These are phyloP conservation scores for Hormaphis cornu DNA, from an alignment of 1,140 invertebrate genomes.

Conservation along the genomic window DNA sequence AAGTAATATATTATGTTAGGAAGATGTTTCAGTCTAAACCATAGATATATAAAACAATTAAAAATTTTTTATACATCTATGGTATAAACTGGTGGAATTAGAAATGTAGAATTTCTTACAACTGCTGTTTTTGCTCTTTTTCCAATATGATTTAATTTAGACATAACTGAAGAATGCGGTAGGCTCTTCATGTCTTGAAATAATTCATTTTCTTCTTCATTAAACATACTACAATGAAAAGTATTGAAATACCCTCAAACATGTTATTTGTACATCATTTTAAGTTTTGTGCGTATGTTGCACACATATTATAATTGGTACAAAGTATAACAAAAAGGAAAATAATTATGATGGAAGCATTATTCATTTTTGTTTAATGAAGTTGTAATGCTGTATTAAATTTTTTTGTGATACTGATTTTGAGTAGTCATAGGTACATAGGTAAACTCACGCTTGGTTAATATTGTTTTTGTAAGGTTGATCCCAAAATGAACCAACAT, in stretches of 20 bases:
- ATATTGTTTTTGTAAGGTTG: conserved; percentile 58
- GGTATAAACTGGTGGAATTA: too few relatives aligned
- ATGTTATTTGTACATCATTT: too few relatives aligned
- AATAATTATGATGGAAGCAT: too few relatives aligned
- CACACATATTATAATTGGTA: too few relatives aligned
- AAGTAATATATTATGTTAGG: neutral
- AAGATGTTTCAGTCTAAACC: neutral
- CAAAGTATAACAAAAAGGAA: too few relatives aligned
- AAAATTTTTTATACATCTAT: too few relatives aligned
- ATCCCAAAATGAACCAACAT: conserved; percentile 74
- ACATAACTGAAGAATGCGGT: conserved; percentile 62
- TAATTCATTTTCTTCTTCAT: conserved; percentile 66
- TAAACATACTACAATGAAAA: conserved; percentile 52
- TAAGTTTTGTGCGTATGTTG: too few relatives aligned
- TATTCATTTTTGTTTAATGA: neutral
- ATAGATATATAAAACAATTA: neutral
- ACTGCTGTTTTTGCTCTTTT: conserved; percentile 92
- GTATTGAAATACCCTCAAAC: too few relatives aligned
- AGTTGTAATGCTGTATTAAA: neutral
- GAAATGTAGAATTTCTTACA: conserved; percentile 49
- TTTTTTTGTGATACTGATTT: neutral
- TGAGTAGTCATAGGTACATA: too few relatives aligned
- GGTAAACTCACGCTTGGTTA: conserved; percentile 46
- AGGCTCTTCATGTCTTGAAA: conserved; percentile 63
- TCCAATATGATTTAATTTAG: conserved; percentile 79